Evolutionary conservation across 2,888 invertebrate genomes (phyloP), one percentile per base, ranked within the genome.

Genomic region (Dendrolimus pini): DNA sequence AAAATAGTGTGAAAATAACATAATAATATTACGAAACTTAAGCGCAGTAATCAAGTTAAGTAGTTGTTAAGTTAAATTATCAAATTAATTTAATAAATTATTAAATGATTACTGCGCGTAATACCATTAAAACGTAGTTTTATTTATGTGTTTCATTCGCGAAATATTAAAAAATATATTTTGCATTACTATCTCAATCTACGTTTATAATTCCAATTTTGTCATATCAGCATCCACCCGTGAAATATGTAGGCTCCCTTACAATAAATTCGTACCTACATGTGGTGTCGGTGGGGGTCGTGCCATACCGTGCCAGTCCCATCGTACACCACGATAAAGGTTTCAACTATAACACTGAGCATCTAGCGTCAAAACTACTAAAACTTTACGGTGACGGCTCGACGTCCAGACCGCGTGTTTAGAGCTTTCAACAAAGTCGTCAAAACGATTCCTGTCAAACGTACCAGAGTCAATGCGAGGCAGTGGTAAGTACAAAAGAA

Each of bases 291-390:
- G 75, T 69, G 80, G 75, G 77, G 78, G 82, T 65, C 83, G 89
- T 90, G 83, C 88, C 89, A 80, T 80, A 85, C 87, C 80, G 89
- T 89, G 82, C 87, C 90, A 82, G 85, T 69, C 73, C 77, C 77
- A 75, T 78, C 75, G 77, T 75, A 71, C 74, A 68, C 80, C 75
- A 71, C 80, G 77, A 77, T 78, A 80, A 82, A 81, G 80, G 81
- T 78, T 78, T 80, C 77, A 85, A 80, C 85, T 85, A 82, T 85
- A 82, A 87, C 87, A 85, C 88, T 78, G 72, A 74, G 73, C 79
- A 73, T 74, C 78, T 80, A 82, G 85, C 86, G 84, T 82, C 85
- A 83, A 86, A 85, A 85, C 86, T 82, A 84, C 80, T 84, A 82
- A 83, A 84, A 82, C 67, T 78, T 79, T 76, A 80, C 82, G 72